phyloP scores from a whole-genome alignment of 1,140 invertebrate species.

The Ceratoteleas bidentatus region DNA sequence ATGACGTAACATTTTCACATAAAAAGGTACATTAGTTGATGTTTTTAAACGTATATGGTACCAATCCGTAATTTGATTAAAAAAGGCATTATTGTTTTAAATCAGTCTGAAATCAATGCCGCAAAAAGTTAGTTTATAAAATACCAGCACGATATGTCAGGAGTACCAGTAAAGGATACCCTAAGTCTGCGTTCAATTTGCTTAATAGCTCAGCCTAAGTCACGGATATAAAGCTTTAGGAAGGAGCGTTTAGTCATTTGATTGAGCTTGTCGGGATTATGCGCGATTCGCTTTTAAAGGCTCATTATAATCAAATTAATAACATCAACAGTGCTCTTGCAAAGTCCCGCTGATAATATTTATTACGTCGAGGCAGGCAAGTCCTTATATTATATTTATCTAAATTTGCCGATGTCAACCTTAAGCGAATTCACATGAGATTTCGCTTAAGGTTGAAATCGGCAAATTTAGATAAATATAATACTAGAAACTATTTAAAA shows the following conservation, averaged over 20 bases:
- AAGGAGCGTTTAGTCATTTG: slow-evolving; percentile 68
- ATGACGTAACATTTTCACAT: neutral
- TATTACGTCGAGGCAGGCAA: slow-evolving; percentile 74
- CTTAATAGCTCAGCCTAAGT: slow-evolving; percentile 68
- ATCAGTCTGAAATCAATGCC: slow-evolving; percentile 25
- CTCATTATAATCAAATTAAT: slow-evolving; percentile 80
- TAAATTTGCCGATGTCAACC: no score
- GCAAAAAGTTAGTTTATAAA: slow-evolving; percentile 34
- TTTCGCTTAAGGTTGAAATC: no score
- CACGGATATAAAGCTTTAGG: slow-evolving; percentile 60
- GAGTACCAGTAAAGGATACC: slow-evolving; percentile 42
- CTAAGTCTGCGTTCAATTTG: slow-evolving; percentile 68
- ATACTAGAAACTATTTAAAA: no score
- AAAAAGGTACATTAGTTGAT: neutral
- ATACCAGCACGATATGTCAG: slow-evolving; percentile 26
- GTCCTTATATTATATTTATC: no score
- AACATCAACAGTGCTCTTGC: slow-evolving; percentile 64
- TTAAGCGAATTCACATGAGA: no score
- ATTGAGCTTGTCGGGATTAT: slow-evolving; percentile 74
- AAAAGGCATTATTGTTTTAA: neutral
- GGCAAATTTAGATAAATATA: neutral
- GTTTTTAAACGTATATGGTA: no score
- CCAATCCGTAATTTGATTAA: no score
- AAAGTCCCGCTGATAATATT: slow-evolving; percentile 60
- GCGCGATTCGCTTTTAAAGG: slow-evolving; percentile 74